Base-by-base conservation (phyloP, 1,140 invertebrate genomes). In the Olivierus martensii region DNA sequence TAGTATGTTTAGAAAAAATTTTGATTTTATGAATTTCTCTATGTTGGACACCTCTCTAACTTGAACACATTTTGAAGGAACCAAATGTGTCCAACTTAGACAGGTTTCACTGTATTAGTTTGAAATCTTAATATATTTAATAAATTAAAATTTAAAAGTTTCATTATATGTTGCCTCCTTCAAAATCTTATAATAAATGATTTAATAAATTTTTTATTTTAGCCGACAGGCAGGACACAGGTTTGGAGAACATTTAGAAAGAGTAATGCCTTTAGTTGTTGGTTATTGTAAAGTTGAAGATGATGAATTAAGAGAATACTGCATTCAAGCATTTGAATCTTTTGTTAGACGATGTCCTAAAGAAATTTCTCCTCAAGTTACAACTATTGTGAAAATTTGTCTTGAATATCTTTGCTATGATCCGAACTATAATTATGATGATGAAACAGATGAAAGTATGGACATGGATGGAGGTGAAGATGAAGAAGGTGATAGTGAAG, bases 371-470 rank as follows among this genome's bases (percentile, higher is more conserved):
- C 81, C 83, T 9, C 84, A 94, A 71, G 86, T 96, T 62, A 75
- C 79, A 53, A 80, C 82, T 63, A 93, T 97, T 55, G 83, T 87
- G 28, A 78, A 83, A 52, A 77, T 96, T 43, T 96, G 91, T 69
- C 68, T 97, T 22, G 77, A 83, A 65, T 94, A 92, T 67, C 81
- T 97, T 45, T 90, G 86, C n/a, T 92, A 97, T 64, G 93, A 98
- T 75, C 94, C 94, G 6, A 98, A 98, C 68, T 98, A 97, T 66
- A 97, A 97, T 71, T 97, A 97, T 64, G 91, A 95, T 63, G 84
- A 87, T 62, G 82, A 83, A 56, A 75, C 77, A 42, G 76, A 76
- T 46, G 76, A 77, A 49, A 71, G 73, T 41, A 62, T 66, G 18
- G 62, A 62, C 37, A 79, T 75, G 75, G 82, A 82, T 59, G 77